Evolutionary conservation across 2,888 invertebrate species (phyloP), one percentile per base, ranked within the genome.

Genomic region (Druceiella hillmani): DNA sequence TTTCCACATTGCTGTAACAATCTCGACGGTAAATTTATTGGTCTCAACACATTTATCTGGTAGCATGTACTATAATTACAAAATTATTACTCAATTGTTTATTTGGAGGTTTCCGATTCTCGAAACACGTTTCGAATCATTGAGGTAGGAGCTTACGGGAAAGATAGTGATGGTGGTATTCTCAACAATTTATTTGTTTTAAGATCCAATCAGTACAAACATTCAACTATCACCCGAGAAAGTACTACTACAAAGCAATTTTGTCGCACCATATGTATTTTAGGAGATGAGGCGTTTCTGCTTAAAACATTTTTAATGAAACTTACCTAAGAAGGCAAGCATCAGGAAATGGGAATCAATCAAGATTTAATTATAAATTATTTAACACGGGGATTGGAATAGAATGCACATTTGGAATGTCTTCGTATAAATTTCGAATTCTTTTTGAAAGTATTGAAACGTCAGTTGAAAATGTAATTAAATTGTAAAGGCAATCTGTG

Each of bases 11-110:
- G 11, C 9, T 5, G 4, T 11, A 11, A 11, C 12, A 11, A 10
- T 10, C 4, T 11, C 6, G 45, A 49, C 38, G 47, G 49, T 26
- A 49, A 49, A 43, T 47, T 47, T 38, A 43, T 49, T 38, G 42
- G 43, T 42, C 34, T 47, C 35, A 45, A 39, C 32, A 38, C 37
- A 30, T 47, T 48, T 27, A 35, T 41, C 40, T 41, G 49, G 49
- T 12, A 41, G 42, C 39, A 31, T 40, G 30, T 50, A 42, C 26
- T 47, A 43, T 25, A 40, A 43, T 40, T 46, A 45, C 35, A 45
- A 46, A 36, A 38, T 16, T 41, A 38, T 17, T 39, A 38, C 26
- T 44, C 46, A 26, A 45, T 45, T 33, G 48, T 49, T 32, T 36
- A 47, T 17, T 41, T 46, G 39, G 45, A 44, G 27, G 40, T 36